A percentile compares a stretch with the other conserved stretches of the same genome.
Evolutionary conservation across 2,113 vertebrate genomes (phyloP).

Genomic region (Typhlomys cinereus): DNA sequence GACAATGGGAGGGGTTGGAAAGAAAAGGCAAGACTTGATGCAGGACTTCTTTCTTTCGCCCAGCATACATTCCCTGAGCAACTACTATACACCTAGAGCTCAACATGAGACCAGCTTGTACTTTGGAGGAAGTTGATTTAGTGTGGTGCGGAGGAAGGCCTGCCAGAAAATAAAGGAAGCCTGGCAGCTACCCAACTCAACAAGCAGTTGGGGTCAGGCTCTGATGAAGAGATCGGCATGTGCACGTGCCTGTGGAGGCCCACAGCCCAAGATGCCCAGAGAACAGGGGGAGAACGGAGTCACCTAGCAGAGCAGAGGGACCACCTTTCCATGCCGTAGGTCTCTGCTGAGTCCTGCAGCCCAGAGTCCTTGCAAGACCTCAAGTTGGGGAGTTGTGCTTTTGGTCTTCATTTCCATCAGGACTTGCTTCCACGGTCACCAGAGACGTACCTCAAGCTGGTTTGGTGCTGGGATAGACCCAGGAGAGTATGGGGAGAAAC

Average conservation of each 20-base stretch:
- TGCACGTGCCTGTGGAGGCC: too few species aligned
- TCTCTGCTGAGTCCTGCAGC: not conserved
- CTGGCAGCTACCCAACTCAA: not conserved
- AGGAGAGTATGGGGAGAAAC: not conserved
- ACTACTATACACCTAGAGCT: not conserved
- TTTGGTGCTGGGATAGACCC: not conserved
- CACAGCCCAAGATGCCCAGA: not conserved
- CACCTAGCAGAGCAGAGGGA: not conserved
- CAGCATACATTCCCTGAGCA: not conserved
- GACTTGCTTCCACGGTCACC: not conserved
- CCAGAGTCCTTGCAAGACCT: not conserved
- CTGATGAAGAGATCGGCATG: not conserved
- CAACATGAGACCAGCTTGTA: not conserved
- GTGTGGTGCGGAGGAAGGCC: not conserved
- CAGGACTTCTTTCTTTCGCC: not conserved
- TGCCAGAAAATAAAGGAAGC: not conserved
- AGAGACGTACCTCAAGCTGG: not conserved
- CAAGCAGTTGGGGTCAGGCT: accelerated
- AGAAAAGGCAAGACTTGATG: not conserved
- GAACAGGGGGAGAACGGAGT: not conserved
- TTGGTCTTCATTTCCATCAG: not conserved
- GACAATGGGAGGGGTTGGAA: not conserved
- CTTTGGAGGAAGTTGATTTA: not conserved
- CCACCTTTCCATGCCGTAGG: not conserved
- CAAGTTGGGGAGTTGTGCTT: not conserved